Evolutionary conservation across 2,888 invertebrate species (phyloP), one percentile per base, ranked within the genome.

Genomic region (Drosophila multiciliata): DNA sequence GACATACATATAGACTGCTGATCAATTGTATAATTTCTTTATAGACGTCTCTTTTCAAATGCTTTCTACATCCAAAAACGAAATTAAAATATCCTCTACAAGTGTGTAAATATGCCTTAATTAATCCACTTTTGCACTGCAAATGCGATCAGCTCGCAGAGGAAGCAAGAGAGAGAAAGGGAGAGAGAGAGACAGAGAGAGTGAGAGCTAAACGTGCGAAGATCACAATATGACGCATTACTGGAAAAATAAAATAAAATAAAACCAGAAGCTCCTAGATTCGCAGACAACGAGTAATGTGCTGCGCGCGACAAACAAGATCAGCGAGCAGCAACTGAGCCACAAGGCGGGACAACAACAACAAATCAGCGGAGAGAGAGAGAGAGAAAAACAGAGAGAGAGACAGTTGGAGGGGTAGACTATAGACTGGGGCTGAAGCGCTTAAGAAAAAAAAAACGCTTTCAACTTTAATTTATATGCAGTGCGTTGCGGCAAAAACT

Each of bases 231-330:
- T 73, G 74, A 73, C 88, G 86, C 80, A 83, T 62, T 83, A 15
- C 29, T n/a, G 20, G 7, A 38, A 50, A 32, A 50, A n/a, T 9
- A 26, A 26, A 5, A 26, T 2, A 17, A 17, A 38, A 42, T 77
- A 91, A 91, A 82, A 91, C 90, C 91, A 91, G 91, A 89, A 90
- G 91, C 90, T 71, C 75, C 75, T 66, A 70, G 83, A 80, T 20
- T 26, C 26, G 57, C 40, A 57, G 29, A 57, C 74, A 77, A 82
- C 75, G 76, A 73, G 82, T 87, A 89, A 89, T 84, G 88, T 75
- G 73, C 67, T 85, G 80, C 81, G 78, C 80, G 85, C 88, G 84
- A 87, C 83, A 89, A 89, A 87, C 90, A 89, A 91, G 91, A 91
- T 91, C 91, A 90, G 73, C 85, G 81, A 85, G 73, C 86, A 86